A percentile compares a stretch with the other conserved stretches of the same genome.
phyloP scores from a whole-genome alignment of 2,113 vertebrate species.

The Myotis lucifugus region DNA sequence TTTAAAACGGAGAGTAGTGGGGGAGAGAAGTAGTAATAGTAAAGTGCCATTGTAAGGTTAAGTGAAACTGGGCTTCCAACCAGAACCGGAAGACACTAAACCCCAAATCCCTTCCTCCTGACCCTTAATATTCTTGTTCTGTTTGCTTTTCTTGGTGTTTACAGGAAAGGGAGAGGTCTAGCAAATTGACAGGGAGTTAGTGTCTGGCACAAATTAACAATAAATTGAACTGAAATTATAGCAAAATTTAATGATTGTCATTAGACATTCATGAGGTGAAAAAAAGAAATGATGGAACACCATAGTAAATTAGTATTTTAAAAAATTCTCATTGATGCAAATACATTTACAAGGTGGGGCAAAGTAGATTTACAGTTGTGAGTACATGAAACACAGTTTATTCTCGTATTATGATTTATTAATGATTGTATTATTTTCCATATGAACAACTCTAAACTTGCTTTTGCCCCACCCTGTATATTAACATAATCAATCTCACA shows the following conservation, averaged over 20 bases:
- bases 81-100: neutral
- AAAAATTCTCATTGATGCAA: neutral
- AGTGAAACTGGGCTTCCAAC: neutral
- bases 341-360: neutral
- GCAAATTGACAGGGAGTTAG: neutral
- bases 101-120: neutral
- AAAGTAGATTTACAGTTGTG: neutral
- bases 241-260: slow-evolving; percentile 4
- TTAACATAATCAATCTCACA: slow-evolving; percentile 15
- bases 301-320: neutral
- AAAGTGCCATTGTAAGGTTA: neutral
- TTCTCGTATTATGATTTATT: neutral
- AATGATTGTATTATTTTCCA: neutral
- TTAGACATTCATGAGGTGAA: slow-evolving; percentile 21
- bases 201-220: neutral
- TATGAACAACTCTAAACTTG: neutral
- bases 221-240: slow-evolving; percentile 7
- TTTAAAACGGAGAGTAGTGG: neutral
- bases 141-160: neutral
- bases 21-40: neutral
- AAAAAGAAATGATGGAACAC: neutral
- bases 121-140: neutral
- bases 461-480: neutral
- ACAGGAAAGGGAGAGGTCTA: neutral
- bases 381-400: neutral